Base-by-base conservation (phyloP, 1,140 invertebrate species). In the Drosophila subobscura region DNA sequence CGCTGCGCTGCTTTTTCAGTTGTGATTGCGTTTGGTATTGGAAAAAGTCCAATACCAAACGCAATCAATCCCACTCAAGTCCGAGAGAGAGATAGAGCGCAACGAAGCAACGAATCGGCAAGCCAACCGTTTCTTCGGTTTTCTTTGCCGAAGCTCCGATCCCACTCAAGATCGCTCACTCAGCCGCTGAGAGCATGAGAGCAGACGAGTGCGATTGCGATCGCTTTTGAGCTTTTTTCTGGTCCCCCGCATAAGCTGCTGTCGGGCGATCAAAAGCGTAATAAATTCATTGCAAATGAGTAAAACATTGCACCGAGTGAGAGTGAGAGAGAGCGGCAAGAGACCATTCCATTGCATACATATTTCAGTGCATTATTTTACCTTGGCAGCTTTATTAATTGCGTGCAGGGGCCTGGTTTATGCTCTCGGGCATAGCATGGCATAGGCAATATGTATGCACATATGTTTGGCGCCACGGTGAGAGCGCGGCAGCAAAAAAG, bases 361-460 rank as follows among this genome's bases (percentile, higher is more conserved):
- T 81, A 70, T 68, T 86, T 70, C 65, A 46, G 44, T 47, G 66
- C 76, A 68, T 79, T 85, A 79, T 85, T 76, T 88, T 81, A 81
- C 73, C 78, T 88, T 88, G 81, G 81, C 83, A 88, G 78, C 73
- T 68, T 78, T 88, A 86, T 86, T 86, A 86, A 86, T 86, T 78
- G 83, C 73, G 71, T 72, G 81, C 63, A 64, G 50, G 58, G 44
- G 57, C 56, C 61, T 53, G 49, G 74, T 61, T 83, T 83, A 83
- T 78, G 70, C 79, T 73, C 47, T 56, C 42, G 37, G 56, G 52
- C 25, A 49, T 41, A n/a, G 23, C 47, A 33, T 37, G 27, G 51
- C 56, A 65, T 52, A 46, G 49, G 40, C 68, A 80, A 22, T 27
- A 53, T 25, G 10, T 4, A 33, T 20, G 20, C 33, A 65, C 41